Percentiles rank a stretch among this genome's conserved stretches.
Conservation (phyloP, 2,888 invertebrate genomes). For the Alentia gelatinosa region DNA sequence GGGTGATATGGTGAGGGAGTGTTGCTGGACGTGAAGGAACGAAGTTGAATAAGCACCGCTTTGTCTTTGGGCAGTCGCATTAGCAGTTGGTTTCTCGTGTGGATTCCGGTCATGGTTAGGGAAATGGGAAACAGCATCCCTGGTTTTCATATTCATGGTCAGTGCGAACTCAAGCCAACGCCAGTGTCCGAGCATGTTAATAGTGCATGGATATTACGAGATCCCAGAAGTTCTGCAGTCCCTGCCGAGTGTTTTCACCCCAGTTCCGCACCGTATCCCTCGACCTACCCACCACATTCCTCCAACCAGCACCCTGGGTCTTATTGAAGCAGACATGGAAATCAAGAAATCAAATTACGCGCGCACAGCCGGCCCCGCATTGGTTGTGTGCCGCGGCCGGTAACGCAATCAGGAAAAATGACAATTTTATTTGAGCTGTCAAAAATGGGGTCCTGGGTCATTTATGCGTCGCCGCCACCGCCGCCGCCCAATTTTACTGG, state of each 20-base stretch:
- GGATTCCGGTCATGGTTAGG: conserved; percentile 47
- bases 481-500: neutral
- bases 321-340: conserved; percentile 48
- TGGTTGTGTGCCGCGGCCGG: conserved; percentile 13
- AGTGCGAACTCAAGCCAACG: neutral
- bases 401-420: conserved; percentile 45
- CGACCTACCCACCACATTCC: no score
- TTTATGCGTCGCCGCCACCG: neutral
- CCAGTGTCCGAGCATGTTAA: neutral
- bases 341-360: conserved; percentile 48
- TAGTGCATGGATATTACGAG: no score
- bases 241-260: no score
- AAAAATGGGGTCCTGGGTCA: conserved; percentile 42
- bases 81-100: no score
- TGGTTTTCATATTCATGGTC: conserved; percentile 12
- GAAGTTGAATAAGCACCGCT: no score
- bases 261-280: no score
- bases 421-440: conserved; percentile 53
- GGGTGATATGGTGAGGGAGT: no score
- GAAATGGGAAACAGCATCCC: conserved; percentile 9
- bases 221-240: no score
- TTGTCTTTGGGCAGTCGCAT: no score
- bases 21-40: no score
- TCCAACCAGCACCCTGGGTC: neutral
- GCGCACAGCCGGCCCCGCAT: conserved; percentile 17